phyloP scores from a whole-genome alignment of 2,888 invertebrate genomes.

The Heterodera filipjevi region DNA sequence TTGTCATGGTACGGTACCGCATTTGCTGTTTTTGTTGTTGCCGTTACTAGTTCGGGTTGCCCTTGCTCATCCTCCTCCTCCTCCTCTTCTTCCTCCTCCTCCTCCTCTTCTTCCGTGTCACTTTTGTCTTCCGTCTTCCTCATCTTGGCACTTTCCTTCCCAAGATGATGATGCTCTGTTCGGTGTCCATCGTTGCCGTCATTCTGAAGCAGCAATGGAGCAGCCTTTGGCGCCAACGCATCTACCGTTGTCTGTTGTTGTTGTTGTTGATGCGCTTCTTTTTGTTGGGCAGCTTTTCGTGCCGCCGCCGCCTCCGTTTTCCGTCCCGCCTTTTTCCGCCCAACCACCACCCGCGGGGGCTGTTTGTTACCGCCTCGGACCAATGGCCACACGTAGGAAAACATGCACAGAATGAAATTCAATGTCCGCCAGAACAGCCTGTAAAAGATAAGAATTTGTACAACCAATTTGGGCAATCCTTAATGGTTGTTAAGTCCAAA shows the following conservation, averaged over 20 bases:
- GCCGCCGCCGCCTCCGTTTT: background rate
- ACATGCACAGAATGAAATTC: constrained; percentile 43
- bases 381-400: constrained; percentile 44
- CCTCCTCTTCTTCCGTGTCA: too few relatives aligned
- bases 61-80: too few relatives aligned
- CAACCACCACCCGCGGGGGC: background rate
- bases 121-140: too few relatives aligned
- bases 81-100: too few relatives aligned
- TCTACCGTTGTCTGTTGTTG: background rate
- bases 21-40: background rate
- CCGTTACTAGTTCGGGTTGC: too few relatives aligned
- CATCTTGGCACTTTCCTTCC: too few relatives aligned
- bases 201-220: background rate
- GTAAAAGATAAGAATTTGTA: too few relatives aligned
- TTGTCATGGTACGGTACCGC: background rate
- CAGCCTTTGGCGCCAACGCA: background rate
- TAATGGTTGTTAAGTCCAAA: too few relatives aligned
- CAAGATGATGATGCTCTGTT: too few relatives aligned
- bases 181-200: background rate
- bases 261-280: too few relatives aligned
- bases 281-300: too few relatives aligned
- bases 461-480: too few relatives aligned
- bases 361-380: constrained; percentile 33
- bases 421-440: constrained; percentile 36
- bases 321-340: background rate